Percentiles rank a stretch among this genome's conserved stretches.
These are phyloP conservation scores for Hydropsyche tenuis DNA, from an alignment of 1,140 invertebrate genomes.

Conservation along the genomic window DNA sequence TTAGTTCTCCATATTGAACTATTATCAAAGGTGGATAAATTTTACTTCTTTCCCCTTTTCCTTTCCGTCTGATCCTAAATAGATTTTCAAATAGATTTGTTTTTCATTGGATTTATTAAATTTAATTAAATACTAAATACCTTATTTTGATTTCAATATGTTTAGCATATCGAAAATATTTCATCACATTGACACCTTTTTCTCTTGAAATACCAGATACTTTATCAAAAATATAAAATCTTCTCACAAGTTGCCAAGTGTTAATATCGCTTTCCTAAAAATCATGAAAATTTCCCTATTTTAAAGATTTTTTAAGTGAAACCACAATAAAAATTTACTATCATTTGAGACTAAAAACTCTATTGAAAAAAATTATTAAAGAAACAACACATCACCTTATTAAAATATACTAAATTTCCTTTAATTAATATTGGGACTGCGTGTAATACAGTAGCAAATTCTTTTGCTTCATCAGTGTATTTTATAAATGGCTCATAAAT, in stretches of 20 bases:
- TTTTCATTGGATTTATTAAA: no score
- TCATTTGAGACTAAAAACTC: no score
- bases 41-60: conserved; percentile 60
- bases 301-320: no score
- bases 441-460: conserved; percentile 55
- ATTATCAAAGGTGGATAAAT: conserved; percentile 68
- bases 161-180: conserved; percentile 59
- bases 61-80: conserved; percentile 61
- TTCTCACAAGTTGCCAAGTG: conserved; percentile 65
- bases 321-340: no score
- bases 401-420: conserved; percentile 53
- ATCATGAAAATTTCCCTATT: no score
- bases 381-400: conserved; percentile 46
- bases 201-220: conserved; percentile 57
- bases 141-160: conserved; percentile 54
- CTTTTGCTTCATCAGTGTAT: conserved; percentile 55
- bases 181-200: conserved; percentile 51
- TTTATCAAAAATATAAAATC: conserved; percentile 72
- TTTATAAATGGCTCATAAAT: conserved; percentile 68
- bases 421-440: conserved; percentile 64
- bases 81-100: conserved; percentile 31
- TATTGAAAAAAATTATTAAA: background rate
- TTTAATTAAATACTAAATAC: conserved; percentile 28
- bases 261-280: conserved; percentile 59
- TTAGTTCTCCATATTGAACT: conserved; percentile 65